These are phyloP conservation scores for Chelonia mydas DNA, from an alignment of 2,797 vertebrate species.

Conservation along the genomic window DNA sequence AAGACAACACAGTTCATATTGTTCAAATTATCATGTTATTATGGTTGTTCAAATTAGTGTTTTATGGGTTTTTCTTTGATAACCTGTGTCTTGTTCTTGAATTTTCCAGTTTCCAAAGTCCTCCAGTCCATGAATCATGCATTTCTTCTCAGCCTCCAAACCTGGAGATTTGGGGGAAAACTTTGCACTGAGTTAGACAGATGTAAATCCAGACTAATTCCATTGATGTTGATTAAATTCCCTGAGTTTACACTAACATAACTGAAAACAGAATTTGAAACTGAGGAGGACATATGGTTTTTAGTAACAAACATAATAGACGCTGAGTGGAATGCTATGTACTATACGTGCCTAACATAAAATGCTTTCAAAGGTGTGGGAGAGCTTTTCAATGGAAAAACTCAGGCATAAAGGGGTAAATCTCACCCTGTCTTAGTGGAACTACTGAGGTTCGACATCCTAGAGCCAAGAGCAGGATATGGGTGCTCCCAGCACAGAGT, in stretches of 20 bases:
- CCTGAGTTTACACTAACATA: not conserved
- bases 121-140: not conserved
- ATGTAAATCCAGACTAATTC: not conserved
- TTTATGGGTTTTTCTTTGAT: not conserved
- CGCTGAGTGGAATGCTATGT: not conserved
- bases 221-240: not conserved
- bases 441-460: not conserved
- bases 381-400: not conserved
- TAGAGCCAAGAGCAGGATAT: not conserved
- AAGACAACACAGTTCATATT: rapidly evolving
- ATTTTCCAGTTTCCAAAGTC: not conserved
- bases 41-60: not conserved
- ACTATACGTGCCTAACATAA: not conserved
- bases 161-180: not conserved
- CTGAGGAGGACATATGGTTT: not conserved
- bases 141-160: not conserved
- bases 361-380: not conserved
- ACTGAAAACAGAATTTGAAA: not conserved
- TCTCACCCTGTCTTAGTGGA: not conserved
- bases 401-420: not conserved
- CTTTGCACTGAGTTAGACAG: not conserved
- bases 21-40: not conserved
- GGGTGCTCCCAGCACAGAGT: not conserved
- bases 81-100: not conserved
- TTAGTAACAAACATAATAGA: not conserved